A percentile compares a stretch with the other conserved stretches of the same genome.
These are phyloP conservation scores for Arctocebus calabarensis DNA, from an alignment of 2,797 vertebrate genomes.

Conservation along the genomic window DNA sequence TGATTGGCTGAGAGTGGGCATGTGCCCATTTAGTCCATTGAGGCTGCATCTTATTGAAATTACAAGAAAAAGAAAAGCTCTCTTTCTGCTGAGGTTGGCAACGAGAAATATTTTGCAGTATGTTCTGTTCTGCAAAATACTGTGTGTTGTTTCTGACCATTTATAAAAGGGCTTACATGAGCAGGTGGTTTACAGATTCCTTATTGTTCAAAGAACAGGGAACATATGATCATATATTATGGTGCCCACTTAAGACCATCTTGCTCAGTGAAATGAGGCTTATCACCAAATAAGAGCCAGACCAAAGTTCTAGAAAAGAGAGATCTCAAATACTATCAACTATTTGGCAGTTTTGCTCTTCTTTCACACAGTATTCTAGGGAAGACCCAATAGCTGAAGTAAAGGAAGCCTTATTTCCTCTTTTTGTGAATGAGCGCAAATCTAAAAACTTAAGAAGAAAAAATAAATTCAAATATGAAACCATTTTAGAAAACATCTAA, in stretches of 20 bases:
- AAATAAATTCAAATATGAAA: background rate
- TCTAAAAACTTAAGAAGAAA: background rate
- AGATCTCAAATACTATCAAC: background rate
- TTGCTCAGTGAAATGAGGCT: background rate
- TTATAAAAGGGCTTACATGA: background rate
- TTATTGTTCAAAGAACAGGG: background rate
- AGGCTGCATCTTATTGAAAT: background rate
- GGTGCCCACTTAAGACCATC: background rate
- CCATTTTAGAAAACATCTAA: background rate
- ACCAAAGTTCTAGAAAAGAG: background rate
- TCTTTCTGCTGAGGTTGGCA: background rate
- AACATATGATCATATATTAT: background rate
- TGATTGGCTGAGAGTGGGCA: background rate
- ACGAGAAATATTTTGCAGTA: background rate
- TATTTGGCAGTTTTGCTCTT: background rate
- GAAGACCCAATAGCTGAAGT: background rate
- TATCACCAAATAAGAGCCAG: background rate
- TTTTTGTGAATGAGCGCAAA: background rate
- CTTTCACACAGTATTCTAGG: background rate
- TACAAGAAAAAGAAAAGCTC: background rate
- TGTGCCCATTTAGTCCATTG: background rate
- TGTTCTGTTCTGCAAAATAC: background rate
- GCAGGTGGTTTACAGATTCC: background rate
- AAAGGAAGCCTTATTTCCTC: background rate
- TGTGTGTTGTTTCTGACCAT: background rate